phyloP scores from a whole-genome alignment of 2,797 vertebrate genomes.

The Pangasius mekongensis region DNA sequence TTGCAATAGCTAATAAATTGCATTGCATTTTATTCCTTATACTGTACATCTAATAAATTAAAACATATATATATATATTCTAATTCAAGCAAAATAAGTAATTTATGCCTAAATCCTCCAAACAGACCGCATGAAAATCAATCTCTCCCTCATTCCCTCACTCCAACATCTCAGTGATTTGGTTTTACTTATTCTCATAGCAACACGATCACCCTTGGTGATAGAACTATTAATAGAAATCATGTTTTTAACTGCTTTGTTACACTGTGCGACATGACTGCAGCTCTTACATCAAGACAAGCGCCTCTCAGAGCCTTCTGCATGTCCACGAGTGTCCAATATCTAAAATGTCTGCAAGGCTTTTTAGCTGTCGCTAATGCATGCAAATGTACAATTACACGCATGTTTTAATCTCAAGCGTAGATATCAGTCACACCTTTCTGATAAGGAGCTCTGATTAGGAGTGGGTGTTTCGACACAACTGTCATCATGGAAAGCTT shows the following conservation, averaged over 20 bases:
- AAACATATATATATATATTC: neutral
- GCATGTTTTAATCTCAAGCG: neutral
- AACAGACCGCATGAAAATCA: neutral
- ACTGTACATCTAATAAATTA: neutral
- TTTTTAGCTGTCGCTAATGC: neutral
- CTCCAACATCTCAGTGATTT: neutral
- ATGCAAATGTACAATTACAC: neutral
- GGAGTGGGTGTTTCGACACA: neutral
- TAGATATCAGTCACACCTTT: no score
- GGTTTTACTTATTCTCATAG: neutral
- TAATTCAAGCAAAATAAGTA: neutral
- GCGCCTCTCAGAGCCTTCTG: neutral
- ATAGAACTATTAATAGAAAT: conserved; percentile 15
- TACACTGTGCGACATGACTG: neutral
- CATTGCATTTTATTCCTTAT: no score
- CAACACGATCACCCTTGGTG: neutral
- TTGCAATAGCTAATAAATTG: neutral
- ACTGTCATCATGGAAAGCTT: neutral
- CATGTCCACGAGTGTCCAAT: neutral
- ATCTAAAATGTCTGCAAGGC: neutral
- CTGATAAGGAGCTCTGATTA: neutral
- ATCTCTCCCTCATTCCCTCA: neutral
- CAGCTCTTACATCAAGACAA: neutral
- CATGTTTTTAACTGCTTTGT: neutral
- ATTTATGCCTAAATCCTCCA: neutral